Evolutionary conservation across 30 jellyfish, hydroid and myxozoan genomes (phyloP).

Genomic region (Nemopilema nomurai): DNA sequence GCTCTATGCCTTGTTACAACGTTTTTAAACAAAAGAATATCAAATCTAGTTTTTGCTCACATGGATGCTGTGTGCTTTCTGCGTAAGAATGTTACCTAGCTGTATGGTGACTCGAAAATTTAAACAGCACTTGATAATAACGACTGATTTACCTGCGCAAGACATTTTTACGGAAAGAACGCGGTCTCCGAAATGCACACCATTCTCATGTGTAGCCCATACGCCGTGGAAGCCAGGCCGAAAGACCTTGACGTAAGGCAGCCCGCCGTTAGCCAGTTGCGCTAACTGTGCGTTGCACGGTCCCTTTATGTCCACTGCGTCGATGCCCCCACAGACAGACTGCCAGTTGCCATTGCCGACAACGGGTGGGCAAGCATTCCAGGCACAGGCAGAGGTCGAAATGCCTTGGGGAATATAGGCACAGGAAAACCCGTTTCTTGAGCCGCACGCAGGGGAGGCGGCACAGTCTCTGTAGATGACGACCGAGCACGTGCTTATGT

Average conservation of each 20-base stretch:
- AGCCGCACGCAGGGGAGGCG: constrained; percentile 44
- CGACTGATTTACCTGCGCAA: constrained; percentile 39
- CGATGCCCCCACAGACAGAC: constrained; percentile 46
- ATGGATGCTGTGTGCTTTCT: too few relatives aligned
- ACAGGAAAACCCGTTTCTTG: constrained; percentile 21
- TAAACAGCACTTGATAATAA: too few relatives aligned
- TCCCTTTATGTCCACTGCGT: constrained; percentile 44
- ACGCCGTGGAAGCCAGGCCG: constrained; percentile 57
- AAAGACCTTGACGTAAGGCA: constrained; percentile 23
- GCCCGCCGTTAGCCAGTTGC: constrained; percentile 8
- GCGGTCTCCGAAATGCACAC: constrained; percentile 49
- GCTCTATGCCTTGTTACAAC: too few relatives aligned
- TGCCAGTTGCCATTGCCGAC: constrained; percentile 64
- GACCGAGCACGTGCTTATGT: constrained; percentile 37
- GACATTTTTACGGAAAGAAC: constrained; percentile 40
- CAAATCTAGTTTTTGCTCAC: too few relatives aligned
- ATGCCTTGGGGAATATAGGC: constrained; percentile 26
- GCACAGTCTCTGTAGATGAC: constrained; percentile 45
- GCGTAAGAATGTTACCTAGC: too few relatives aligned
- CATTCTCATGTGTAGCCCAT: constrained; percentile 43
- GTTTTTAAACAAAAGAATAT: too few relatives aligned
- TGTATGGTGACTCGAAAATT: too few relatives aligned
- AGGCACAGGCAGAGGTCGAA: constrained; percentile 11
- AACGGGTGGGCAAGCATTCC: constrained; percentile 47
- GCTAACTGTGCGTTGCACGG: constrained; percentile 65